Conservation (phyloP, 2,113 vertebrate genomes). For the Sminthopsis crassicaudata region DNA sequence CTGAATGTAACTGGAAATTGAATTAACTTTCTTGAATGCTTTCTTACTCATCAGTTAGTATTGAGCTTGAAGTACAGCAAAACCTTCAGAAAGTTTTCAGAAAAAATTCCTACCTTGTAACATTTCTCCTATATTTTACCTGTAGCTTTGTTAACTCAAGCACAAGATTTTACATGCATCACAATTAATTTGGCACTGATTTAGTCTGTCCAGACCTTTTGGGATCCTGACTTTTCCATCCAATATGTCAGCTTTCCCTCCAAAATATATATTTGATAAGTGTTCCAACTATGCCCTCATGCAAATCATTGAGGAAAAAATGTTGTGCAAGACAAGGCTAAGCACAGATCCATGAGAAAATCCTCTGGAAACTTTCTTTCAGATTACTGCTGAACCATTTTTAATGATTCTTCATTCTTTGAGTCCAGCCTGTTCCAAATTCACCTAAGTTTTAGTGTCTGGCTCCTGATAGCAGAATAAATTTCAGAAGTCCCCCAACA, state of each 20-base stretch:
- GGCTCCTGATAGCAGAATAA: too few relatives aligned
- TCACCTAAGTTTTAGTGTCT: too few relatives aligned
- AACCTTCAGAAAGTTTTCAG: not conserved
- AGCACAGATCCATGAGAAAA: not conserved
- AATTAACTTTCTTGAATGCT: not conserved
- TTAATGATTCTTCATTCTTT: not conserved
- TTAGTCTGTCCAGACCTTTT: not conserved
- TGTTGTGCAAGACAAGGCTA: not conserved
- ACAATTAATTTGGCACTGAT: not conserved
- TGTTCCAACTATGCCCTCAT: not conserved
- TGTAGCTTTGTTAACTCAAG: not conserved
- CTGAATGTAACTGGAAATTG: not conserved
- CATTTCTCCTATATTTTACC: not conserved
- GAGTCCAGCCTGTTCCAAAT: too few relatives aligned
- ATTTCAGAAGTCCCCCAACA: too few relatives aligned
- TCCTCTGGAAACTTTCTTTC: not conserved
- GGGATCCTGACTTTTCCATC: not conserved
- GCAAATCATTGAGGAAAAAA: not conserved
- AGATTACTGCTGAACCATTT: not conserved
- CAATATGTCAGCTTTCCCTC: not conserved
- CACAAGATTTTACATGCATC: not conserved
- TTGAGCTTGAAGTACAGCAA: not conserved
- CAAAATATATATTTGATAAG: not conserved
- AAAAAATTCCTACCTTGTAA: not conserved
- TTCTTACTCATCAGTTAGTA: not conserved